Percentiles rank a stretch among this genome's conserved stretches.
Conservation (phyloP, 2,113 vertebrate species). For the Calonectris borealis region DNA sequence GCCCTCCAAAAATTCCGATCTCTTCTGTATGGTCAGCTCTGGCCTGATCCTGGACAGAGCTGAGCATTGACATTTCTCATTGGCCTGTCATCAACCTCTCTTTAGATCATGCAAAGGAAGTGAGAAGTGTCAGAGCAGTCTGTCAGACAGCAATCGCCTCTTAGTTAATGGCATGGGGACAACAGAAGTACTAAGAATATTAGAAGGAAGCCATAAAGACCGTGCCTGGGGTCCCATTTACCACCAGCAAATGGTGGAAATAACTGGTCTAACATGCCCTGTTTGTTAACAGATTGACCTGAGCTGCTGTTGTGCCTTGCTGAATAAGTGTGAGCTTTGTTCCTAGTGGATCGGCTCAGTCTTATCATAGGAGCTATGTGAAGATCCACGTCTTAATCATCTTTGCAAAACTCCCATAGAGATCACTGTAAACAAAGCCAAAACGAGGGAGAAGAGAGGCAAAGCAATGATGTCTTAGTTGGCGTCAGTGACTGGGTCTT, state of each 20-base stretch:
- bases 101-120: too few species aligned
- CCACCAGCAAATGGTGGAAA: background rate
- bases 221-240: background rate
- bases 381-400: background rate
- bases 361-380: background rate
- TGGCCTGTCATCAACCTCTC: background rate
- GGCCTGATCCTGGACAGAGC: background rate
- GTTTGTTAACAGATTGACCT: background rate
- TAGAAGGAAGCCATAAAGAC: background rate
- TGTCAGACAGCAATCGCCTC: background rate
- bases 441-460: background rate
- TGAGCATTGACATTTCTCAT: background rate
- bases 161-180: background rate
- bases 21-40: background rate
- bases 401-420: background rate
- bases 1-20: background rate
- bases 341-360: background rate
- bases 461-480: background rate
- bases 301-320: background rate
- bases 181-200: background rate
- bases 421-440: background rate
- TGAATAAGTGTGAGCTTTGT: background rate
- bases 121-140: background rate
- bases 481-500: background rate
- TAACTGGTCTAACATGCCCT: background rate